Evolutionary conservation across 2,888 invertebrate genomes (phyloP).

Genomic region (Drosophila prolongata): DNA sequence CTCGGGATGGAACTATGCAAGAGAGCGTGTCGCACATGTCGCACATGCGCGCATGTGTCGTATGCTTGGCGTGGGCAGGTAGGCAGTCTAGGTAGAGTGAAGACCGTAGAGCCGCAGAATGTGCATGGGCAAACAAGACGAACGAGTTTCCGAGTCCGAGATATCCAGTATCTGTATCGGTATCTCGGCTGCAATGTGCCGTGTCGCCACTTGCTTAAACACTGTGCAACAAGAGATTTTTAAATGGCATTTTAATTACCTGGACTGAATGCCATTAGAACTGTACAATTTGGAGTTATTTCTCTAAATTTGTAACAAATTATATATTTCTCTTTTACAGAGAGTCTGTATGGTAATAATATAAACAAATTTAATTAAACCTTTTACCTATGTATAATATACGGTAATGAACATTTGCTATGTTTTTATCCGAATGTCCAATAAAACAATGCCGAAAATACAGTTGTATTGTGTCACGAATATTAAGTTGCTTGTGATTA

Average conservation of each 20-base stretch:
- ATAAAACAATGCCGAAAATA: too few relatives aligned
- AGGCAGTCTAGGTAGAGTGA: slow-evolving; percentile 26
- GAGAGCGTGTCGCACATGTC: slow-evolving; percentile 34
- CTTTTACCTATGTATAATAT: too few relatives aligned
- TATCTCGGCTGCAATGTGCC: slow-evolving; percentile 55
- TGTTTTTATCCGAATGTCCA: too few relatives aligned
- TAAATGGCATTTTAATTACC: neutral
- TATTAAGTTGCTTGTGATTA: too few relatives aligned
- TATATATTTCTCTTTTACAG: too few relatives aligned
- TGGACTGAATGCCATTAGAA: slow-evolving; percentile 13
- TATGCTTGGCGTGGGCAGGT: slow-evolving; percentile 23
- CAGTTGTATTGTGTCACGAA: too few relatives aligned
- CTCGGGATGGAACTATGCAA: slow-evolving; percentile 14
- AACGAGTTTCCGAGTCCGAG: slow-evolving; percentile 59
- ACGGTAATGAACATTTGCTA: too few relatives aligned
- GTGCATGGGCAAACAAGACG: slow-evolving; percentile 70
- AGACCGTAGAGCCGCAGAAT: slow-evolving; percentile 19
- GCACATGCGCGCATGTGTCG: slow-evolving; percentile 44
- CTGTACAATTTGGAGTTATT: too few relatives aligned
- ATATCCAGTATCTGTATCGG: slow-evolving; percentile 53
- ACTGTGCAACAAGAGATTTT: slow-evolving; percentile 23
- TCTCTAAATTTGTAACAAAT: too few relatives aligned
- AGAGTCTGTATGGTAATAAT: too few relatives aligned
- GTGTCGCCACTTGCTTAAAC: slow-evolving; percentile 46
- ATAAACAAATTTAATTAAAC: too few relatives aligned